These are phyloP conservation scores for Elysia crispata DNA, from an alignment of 2,888 invertebrate species.

Conservation along the genomic window DNA sequence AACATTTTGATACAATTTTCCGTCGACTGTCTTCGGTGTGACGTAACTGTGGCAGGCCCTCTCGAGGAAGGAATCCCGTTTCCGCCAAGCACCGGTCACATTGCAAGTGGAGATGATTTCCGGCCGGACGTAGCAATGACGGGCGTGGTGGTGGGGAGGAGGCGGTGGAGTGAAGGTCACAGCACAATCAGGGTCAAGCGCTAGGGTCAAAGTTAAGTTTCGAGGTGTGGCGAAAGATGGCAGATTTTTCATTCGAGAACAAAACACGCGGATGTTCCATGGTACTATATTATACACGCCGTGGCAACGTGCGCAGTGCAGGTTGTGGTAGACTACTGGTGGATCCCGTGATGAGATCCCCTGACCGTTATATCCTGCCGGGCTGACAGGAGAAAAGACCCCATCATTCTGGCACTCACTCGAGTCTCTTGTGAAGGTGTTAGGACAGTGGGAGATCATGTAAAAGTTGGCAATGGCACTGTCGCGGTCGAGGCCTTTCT, in stretches of 20 bases:
- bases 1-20: slow-evolving; percentile 48
- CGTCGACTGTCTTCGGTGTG: slow-evolving; percentile 41
- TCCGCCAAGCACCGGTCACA: slow-evolving; percentile 48
- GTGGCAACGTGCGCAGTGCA: slow-evolving; percentile 38
- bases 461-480: slow-evolving; percentile 5
- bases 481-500: too few species aligned
- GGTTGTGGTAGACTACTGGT: not conserved
- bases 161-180: slow-evolving; percentile 28
- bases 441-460: slow-evolving; percentile 36
- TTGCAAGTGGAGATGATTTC: slow-evolving; percentile 48
- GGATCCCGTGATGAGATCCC: not conserved
- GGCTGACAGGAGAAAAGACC: slow-evolving; percentile 4
- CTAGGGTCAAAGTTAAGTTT: not conserved
- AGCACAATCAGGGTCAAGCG: slow-evolving; percentile 32
- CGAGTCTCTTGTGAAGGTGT: not conserved
- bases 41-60: slow-evolving; percentile 51
- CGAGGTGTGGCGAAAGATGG: not conserved
- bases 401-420: not conserved
- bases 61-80: slow-evolving; percentile 48
- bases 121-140: slow-evolving; percentile 40
- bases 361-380: not conserved
- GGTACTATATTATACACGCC: not conserved
- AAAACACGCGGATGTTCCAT: slow-evolving; percentile 26
- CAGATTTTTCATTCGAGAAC: slow-evolving; percentile 12
- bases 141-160: not conserved